Conservation (phyloP, 2,888 invertebrate genomes). For the Carpatolechia fugitivella region DNA sequence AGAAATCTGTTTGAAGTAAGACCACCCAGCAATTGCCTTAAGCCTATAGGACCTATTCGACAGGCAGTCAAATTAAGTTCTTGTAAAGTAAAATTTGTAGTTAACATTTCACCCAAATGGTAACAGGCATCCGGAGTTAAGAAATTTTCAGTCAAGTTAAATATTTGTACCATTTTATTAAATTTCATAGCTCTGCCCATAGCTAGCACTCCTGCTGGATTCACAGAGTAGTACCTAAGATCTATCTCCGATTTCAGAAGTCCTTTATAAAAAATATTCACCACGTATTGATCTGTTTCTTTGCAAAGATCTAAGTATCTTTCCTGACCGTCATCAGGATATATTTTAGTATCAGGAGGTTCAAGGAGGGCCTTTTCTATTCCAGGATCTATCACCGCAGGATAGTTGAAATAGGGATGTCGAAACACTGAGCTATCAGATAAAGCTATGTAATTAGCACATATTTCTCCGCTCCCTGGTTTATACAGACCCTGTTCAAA, state of each 20-base stretch:
- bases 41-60: slow-evolving; percentile 34
- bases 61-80: slow-evolving; percentile 36
- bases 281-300: slow-evolving; percentile 50
- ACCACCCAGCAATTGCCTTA: slow-evolving; percentile 27
- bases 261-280: slow-evolving; percentile 42
- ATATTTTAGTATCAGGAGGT: slow-evolving; percentile 36
- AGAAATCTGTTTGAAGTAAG: slow-evolving; percentile 30
- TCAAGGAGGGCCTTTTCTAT: slow-evolving; percentile 45
- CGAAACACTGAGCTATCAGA: slow-evolving; percentile 50
- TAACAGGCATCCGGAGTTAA: slow-evolving; percentile 36
- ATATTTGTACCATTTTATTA: slow-evolving; percentile 23
- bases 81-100: slow-evolving; percentile 27
- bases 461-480: slow-evolving; percentile 56
- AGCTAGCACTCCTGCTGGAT: slow-evolving; percentile 49
- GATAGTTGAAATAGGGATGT: slow-evolving; percentile 60
- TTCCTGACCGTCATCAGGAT: slow-evolving; percentile 56
- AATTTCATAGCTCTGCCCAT: slow-evolving; percentile 49
- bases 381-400: slow-evolving; percentile 58
- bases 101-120: slow-evolving; percentile 36
- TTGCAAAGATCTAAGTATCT: slow-evolving; percentile 52
- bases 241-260: slow-evolving; percentile 47
- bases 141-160: slow-evolving; percentile 38
- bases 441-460: slow-evolving; percentile 46
- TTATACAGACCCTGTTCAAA: slow-evolving; percentile 41
- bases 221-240: slow-evolving; percentile 55